Evolutionary conservation across 2,113 vertebrate genomes (phyloP), one percentile per base, ranked within the genome.

Genomic region (Hiodon alosoides): DNA sequence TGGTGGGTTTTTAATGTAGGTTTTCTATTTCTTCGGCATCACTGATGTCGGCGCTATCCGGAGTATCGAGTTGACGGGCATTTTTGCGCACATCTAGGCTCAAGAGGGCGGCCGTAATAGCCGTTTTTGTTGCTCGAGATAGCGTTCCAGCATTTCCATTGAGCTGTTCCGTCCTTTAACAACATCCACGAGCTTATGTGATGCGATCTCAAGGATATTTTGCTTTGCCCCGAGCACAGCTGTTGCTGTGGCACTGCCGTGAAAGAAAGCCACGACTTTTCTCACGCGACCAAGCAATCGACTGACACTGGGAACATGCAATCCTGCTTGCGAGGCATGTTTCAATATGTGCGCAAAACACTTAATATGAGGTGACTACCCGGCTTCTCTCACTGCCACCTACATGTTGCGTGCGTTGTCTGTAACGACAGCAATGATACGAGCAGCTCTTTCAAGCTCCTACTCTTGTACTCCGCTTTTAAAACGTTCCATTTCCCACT

Each of bases 41-140:
- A 72, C 48, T 57, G 54, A 77, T 78, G 50, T 61, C 55, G 9
- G 64, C 69, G 31, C 50, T 60, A 54, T 73, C 77, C 77, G 54
- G 46, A 57, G 74, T 72, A 61, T 79, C 50, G n/a, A 69, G 71
- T n/a, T 60, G 60, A 65, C 17, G 7, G 9, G 52, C 51, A 74
- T 79, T 81, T 69, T 57, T 47, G 46, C 60, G 10, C 3, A 76
- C 4, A 2, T 79, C 78, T 62, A 67, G n/a, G 71, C 77, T 73
- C 8, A 67, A 11, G 14, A 78, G 74, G 11, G 64, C 4, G 17
- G 69, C 73, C 16, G 50, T 47, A n/a, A n/a, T n/a, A n/a, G 58
- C 13, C 2, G 6, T 17, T 55, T 78, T 31, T 31, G 67, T 70
- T 72, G 79, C 52, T 76, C 59, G 2, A 81, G 46, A 47, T 76